Conservation (phyloP, 1,140 invertebrate genomes). For the Trachymyrmex septentrionalis region DNA sequence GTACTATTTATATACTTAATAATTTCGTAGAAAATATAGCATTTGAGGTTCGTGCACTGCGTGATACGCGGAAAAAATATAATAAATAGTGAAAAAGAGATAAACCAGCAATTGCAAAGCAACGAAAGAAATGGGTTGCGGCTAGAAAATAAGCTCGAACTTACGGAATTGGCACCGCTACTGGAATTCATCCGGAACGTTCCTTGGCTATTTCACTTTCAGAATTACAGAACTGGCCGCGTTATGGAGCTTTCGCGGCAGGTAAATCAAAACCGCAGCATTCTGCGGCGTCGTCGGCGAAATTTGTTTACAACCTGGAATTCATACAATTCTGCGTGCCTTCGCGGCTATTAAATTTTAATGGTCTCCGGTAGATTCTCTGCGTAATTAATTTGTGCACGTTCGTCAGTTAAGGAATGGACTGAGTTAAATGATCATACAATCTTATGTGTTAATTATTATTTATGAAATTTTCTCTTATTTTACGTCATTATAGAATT, state of each 20-base stretch:
- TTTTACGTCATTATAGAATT: background rate
- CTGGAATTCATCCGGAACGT: conserved; percentile 30
- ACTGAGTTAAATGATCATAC: background rate
- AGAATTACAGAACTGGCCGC: conserved; percentile 26
- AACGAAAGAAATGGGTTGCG: conserved; percentile 47
- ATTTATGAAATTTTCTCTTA: background rate
- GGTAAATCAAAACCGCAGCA: conserved; percentile 37
- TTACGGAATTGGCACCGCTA: conserved; percentile 42
- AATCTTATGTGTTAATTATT: background rate
- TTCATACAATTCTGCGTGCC: conserved; percentile 49
- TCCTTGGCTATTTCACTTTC: conserved; percentile 25
- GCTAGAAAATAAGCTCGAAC: conserved; percentile 53
- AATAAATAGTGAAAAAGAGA: conserved; percentile 50
- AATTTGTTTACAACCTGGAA: conserved; percentile 53
- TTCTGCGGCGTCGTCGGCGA: conserved; percentile 52
- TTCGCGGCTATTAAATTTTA: conserved; percentile 42
- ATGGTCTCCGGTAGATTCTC: conserved; percentile 29
- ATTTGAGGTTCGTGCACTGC: background rate
- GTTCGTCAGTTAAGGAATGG: background rate
- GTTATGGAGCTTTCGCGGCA: conserved; percentile 46
- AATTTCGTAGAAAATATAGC: conserved; percentile 2
- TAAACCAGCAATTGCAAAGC: background rate
- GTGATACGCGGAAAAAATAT: background rate
- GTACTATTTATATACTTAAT: background rate
- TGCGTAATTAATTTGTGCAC: conserved; percentile 36